These are phyloP conservation scores for Eristalinus sepulchralis DNA, from an alignment of 2,888 invertebrate genomes.

Conservation along the genomic window DNA sequence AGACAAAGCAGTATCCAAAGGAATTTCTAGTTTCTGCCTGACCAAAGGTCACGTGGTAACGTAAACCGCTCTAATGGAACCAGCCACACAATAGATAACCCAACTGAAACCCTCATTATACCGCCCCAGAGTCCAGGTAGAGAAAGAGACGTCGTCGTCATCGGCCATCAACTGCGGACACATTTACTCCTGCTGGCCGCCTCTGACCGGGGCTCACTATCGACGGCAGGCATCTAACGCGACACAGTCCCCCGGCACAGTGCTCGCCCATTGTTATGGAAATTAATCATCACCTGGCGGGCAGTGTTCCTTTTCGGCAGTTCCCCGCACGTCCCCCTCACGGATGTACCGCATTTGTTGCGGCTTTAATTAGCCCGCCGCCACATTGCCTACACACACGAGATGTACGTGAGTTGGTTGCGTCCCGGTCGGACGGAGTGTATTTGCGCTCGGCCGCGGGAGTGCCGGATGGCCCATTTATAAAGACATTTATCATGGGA, in stretches of 20 bases:
- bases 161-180: neutral
- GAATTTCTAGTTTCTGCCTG: neutral
- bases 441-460: conserved; percentile 13
- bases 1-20: neutral
- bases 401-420: conserved; percentile 23
- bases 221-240: conserved; percentile 26
- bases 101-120: neutral
- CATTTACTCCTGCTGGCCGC: neutral
- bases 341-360: conserved; percentile 30
- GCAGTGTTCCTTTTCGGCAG: neutral
- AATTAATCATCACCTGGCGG: conserved; percentile 52
- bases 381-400: neutral
- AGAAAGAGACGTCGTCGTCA: neutral
- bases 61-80: conserved; percentile 29
- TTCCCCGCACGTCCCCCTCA: neutral
- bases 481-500: conserved; percentile 66
- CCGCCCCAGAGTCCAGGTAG: neutral
- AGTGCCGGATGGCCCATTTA: conserved; percentile 59
- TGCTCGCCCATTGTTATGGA: conserved; percentile 19
- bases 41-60: conserved; percentile 20
- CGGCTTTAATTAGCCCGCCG: conserved; percentile 58
- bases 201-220: no score
- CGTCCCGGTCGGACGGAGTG: conserved; percentile 29
- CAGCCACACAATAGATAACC: neutral
- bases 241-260: conserved; percentile 14